Evolutionary conservation across 23 tunicate genomes (phyloP), one percentile per base, ranked within the genome.

Genomic region (Diplosoma virens): DNA sequence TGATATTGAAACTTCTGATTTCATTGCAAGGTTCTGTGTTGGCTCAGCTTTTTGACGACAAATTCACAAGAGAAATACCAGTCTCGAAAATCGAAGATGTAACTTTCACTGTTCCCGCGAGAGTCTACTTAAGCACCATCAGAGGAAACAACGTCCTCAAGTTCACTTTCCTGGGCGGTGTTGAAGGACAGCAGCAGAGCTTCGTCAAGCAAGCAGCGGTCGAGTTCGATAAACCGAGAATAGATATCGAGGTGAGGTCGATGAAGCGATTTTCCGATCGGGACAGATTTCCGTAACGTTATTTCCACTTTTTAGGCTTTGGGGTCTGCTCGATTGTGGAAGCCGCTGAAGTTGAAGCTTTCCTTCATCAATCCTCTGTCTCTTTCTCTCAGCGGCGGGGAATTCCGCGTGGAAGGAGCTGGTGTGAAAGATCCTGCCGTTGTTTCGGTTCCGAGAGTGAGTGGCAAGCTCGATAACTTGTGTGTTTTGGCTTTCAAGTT

Each of bases 331-430:
- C 75, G 81, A 36, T 47, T 75, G 28, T 52, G 61, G 23, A 75
- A 93, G 30, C 53, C 78, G 3, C 35, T 88, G 37, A 79, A 67
- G 31, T 82, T 87, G 50, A 84, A 71, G 30, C 61, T 70, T 3
- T 66, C 78, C 17, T 94, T 94, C 63, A 94, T 84, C 22, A 94
- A 94, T 50, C 99, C 95, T 6, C 71, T 94, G 23, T 67, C 90
- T n/a, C 71, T 78, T 67, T 59, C 82, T 4, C 71, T 94, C 14
- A 59, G 52, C n/a, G 61, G 70, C 0, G 83, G 94, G 18, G 82
- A 54, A 25, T 67, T 94, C 74, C 67, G 75, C 25, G 20, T 88
- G 33, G 99, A 94, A 50, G 99, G 99, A 16, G 86, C 99, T 29
- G 99, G 99, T 4, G 30, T 79, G 4, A 46, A 31, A 16, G 97